phyloP scores from a whole-genome alignment of 1,140 invertebrate species.

The Drosophila tropicalis region DNA sequence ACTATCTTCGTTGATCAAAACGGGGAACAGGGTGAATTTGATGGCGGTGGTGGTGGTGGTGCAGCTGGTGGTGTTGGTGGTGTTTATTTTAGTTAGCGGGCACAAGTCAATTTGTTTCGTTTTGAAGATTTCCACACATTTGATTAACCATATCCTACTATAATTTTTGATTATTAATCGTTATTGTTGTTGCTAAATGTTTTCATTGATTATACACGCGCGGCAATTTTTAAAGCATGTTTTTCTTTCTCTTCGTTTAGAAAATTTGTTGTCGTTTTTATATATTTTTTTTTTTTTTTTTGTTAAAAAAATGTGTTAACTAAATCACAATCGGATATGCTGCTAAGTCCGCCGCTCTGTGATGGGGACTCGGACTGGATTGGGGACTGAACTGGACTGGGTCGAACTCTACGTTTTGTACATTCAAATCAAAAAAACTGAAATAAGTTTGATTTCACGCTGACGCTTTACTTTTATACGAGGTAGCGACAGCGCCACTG shows the following conservation, averaged over 20 bases:
- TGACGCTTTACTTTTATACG: slow-evolving; percentile 82
- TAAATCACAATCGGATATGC: slow-evolving; percentile 41
- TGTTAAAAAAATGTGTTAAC: slow-evolving; percentile 16
- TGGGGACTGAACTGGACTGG: slow-evolving; percentile 33
- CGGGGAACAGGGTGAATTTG: too few relatives aligned
- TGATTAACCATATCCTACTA: slow-evolving; percentile 13
- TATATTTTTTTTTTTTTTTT: not conserved
- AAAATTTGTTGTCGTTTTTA: slow-evolving; percentile 4
- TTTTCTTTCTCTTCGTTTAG: not conserved
- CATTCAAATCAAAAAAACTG: slow-evolving; percentile 82
- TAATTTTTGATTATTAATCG: slow-evolving; percentile 10
- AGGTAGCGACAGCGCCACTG: slow-evolving; percentile 33
- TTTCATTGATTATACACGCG: slow-evolving; percentile 9
- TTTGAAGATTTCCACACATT: slow-evolving; percentile 7
- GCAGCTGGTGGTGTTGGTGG: not conserved
- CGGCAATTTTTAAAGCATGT: slow-evolving; percentile 5
- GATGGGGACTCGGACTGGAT: slow-evolving; percentile 16
- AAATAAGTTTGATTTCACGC: slow-evolving; percentile 81
- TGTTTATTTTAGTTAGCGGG: not conserved
- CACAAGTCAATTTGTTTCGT: slow-evolving; percentile 8
- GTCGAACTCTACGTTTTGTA: slow-evolving; percentile 59
- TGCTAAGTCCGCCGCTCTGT: slow-evolving; percentile 23
- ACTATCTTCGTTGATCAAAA: not conserved
- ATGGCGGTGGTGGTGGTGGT: not conserved
- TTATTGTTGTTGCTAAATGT: slow-evolving; percentile 11